phyloP scores from a whole-genome alignment of 2,113 vertebrate genomes.

The Rhegmatorhina hoffmannsi region DNA sequence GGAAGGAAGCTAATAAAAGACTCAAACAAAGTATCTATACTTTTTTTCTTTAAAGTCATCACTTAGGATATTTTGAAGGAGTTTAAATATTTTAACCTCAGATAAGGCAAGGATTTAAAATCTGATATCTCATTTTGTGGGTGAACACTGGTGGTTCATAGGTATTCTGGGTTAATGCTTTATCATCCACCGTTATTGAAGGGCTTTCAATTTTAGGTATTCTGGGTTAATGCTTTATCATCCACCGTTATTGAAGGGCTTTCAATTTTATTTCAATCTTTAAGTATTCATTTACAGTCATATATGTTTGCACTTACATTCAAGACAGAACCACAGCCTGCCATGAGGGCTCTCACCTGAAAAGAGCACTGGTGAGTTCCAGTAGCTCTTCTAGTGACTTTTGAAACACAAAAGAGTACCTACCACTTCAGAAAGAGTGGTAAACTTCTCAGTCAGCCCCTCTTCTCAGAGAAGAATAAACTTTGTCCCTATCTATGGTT shows the following conservation, averaged over 20 bases:
- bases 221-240: background rate
- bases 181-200: background rate
- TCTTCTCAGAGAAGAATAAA: background rate
- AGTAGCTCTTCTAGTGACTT: background rate
- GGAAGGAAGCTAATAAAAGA: background rate
- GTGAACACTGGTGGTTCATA: background rate
- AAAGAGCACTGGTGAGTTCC: background rate
- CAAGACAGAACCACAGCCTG: background rate
- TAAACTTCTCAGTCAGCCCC: background rate
- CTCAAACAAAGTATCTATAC: background rate
- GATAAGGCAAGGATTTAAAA: background rate
- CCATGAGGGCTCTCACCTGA: background rate
- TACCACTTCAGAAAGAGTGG: background rate
- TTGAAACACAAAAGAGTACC: background rate
- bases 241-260: background rate
- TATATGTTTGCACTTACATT: background rate
- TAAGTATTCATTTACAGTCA: background rate
- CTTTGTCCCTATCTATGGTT: background rate
- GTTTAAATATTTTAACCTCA: background rate
- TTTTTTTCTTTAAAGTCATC: background rate
- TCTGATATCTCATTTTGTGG: background rate
- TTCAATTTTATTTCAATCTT: background rate
- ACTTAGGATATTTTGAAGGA: background rate
- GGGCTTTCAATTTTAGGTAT: background rate
- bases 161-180: background rate